Conservation (phyloP, 2,888 invertebrate species). For the Hydropsyche betteni region DNA sequence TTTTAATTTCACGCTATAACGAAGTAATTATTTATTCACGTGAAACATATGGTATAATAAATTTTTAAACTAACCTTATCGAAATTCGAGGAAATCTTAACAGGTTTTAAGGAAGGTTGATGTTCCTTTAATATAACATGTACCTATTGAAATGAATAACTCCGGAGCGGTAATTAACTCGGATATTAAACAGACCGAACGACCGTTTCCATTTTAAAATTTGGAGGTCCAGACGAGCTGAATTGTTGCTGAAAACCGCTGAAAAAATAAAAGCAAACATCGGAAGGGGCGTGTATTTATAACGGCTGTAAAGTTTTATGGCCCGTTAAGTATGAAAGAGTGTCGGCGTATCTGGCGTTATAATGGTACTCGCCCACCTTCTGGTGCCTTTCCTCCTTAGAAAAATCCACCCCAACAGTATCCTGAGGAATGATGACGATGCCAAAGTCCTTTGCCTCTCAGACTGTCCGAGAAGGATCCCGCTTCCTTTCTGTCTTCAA, state of each 20-base stretch:
- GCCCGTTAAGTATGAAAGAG: constrained; percentile 52
- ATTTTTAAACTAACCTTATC: no score
- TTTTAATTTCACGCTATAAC: not conserved
- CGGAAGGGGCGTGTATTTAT: constrained; percentile 50
- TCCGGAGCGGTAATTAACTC: constrained; percentile 47
- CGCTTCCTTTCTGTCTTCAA: not conserved
- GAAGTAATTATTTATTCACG: not conserved
- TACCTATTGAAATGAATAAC: constrained; percentile 43
- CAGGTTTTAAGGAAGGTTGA: no score
- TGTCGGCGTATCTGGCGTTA: constrained; percentile 47
- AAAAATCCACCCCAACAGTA: no score
- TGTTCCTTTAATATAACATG: not conserved
- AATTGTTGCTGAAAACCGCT: constrained; percentile 11
- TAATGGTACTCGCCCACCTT: constrained; percentile 34
- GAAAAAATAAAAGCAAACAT: constrained; percentile 47
- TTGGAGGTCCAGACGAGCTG: not conserved
- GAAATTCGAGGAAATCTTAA: no score
- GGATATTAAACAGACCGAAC: constrained; percentile 48
- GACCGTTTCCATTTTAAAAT: constrained; percentile 35
- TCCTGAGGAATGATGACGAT: not conserved
- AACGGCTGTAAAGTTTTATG: constrained; percentile 51
- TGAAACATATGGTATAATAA: no score
- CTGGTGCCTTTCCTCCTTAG: not conserved
- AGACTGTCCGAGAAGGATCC: not conserved
- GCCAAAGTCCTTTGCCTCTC: constrained; percentile 18